Evolutionary conservation across 2,113 vertebrate species (phyloP), one percentile per base, ranked within the genome.

Genomic region (Hippocampus guttulatus): DNA sequence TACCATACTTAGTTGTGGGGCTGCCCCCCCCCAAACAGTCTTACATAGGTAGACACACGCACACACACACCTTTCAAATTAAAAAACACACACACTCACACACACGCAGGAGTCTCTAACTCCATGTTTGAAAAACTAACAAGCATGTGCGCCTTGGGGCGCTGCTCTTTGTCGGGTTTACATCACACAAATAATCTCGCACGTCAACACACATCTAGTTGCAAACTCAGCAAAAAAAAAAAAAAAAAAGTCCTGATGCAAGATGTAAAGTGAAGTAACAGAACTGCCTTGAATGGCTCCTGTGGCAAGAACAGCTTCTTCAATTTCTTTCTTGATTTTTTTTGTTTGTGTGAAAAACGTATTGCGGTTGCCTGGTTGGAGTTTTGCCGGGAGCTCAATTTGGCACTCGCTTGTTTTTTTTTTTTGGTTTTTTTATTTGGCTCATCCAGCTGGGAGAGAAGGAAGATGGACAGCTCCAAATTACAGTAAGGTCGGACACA

Each of bases 101-200:
- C 20, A 54, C 21, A 54, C 21, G 2, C 9, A 18, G 58, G 40
- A 64, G 63, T 21, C 2, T 43, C 63, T 67, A 41, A 38, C 63
- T n/a, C 60, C 75, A 47, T 68, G 77, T 82, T 83, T 84, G 75
- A 70, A 75, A 84, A 83, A 69, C 81, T 85, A 85, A 88, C 84
- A 86, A 88, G 84, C 77, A 81, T 67, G 75, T 3, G 1, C 69
- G 78, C 82, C 87, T 86, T 69, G 74, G 30, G 79, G 85, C 74
- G n/a, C 81, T 41, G 77, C 67, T 68, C 82, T 86, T 84, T 57
- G 71, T 87, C 78, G 51, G 62, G 66, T 81, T 86, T 67, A 75
- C 77, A 79, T 84, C 69, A 83, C 79, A 72, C 79, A 72, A 68
- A 84, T 55, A 69, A 74, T 66, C 61, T 25, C 2, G 64, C 8